Percentiles rank a stretch among this genome's conserved stretches.
These are phyloP conservation scores for Grammomys surdaster DNA, from an alignment of 2,113 vertebrate species.

Conservation along the genomic window DNA sequence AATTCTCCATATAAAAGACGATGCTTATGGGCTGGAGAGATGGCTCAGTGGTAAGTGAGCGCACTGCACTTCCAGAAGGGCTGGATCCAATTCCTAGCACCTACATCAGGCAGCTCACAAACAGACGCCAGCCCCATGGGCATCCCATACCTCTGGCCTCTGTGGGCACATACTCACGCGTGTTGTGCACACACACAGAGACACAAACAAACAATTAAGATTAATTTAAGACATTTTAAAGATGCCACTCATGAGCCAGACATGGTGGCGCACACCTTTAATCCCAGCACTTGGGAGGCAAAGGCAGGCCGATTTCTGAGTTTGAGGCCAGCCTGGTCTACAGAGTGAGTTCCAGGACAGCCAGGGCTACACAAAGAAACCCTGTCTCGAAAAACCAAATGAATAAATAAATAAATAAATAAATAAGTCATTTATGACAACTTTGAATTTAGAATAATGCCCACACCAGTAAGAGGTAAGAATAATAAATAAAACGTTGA, in stretches of 20 bases:
- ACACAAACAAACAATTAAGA: not conserved
- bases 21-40: not conserved
- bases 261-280: not conserved
- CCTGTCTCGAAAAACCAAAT: not conserved
- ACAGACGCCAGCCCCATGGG: not conserved
- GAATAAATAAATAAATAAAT: not conserved
- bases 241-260: not conserved
- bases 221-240: not conserved
- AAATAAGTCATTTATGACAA: not conserved
- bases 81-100: not conserved
- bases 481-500: not conserved
- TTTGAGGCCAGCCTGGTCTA: no score
- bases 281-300: not conserved
- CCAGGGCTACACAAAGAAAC: no score
- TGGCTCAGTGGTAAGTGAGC: not conserved
- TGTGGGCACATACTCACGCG: not conserved
- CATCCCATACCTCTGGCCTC: not conserved
- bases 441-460: not conserved
- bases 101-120: not conserved
- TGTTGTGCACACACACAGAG: not conserved
- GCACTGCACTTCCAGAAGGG: accelerated
- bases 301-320: not conserved
- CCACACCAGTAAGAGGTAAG: not conserved
- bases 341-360: no score
- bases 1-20: not conserved